Evolutionary conservation across 2,797 vertebrate genomes (phyloP).

Genomic region (Spizella passerina): DNA sequence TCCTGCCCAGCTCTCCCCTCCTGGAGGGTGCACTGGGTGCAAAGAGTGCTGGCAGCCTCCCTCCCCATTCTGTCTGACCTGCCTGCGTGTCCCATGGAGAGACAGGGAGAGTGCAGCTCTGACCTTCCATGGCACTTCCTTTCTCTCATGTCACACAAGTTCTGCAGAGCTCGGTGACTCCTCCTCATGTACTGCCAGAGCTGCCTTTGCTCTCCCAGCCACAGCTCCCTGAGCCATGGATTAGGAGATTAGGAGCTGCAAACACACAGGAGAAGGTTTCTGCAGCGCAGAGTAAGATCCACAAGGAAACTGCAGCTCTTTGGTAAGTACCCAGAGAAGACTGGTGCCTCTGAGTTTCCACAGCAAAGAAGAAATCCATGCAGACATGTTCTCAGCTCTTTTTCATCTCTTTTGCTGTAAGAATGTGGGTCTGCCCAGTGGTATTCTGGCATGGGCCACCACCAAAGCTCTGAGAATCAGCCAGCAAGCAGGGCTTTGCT

Average conservation of each 20-base stretch:
- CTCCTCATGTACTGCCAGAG: rapidly evolving
- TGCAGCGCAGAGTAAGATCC: neutral
- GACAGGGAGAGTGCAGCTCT: neutral
- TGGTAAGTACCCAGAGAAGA: neutral
- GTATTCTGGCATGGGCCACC: neutral
- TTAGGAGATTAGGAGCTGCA: neutral
- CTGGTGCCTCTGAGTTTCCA: neutral
- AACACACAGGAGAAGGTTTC: neutral
- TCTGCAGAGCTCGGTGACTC: neutral
- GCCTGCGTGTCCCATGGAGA: rapidly evolving
- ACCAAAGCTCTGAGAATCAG: neutral
- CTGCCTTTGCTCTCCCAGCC: neutral
- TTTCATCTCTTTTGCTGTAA: neutral
- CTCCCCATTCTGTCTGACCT: neutral
- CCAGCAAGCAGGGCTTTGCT: neutral
- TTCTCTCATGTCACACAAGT: neutral
- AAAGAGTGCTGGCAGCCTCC: neutral
- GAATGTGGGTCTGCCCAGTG: neutral
- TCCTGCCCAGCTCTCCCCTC: neutral
- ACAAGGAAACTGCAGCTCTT: neutral
- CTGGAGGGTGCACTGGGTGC: neutral
- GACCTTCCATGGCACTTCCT: rapidly evolving
- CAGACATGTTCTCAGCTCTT: neutral
- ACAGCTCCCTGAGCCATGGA: neutral
- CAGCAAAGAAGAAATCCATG: neutral